Base-by-base conservation (phyloP, 2,113 vertebrate genomes). In the Brachirus orientalis region DNA sequence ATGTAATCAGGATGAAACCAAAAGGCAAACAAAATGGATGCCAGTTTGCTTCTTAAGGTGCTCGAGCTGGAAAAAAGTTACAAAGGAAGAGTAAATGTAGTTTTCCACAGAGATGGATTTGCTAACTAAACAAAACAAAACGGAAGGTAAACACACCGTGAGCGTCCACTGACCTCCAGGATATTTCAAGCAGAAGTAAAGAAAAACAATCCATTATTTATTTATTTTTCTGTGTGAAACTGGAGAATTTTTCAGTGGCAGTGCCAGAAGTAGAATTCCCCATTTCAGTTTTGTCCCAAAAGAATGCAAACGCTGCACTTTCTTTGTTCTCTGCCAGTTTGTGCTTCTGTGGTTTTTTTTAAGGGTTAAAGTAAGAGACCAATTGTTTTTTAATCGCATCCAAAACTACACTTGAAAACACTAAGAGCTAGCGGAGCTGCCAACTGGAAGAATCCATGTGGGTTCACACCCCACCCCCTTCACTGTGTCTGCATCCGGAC, bases 401-500 rank as follows among this genome's bases (percentile, higher is more conserved):
- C 55, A 71, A 77, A 76, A 75, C 71, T 52, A 40, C 28, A 50
- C 56, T 70, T 66, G 16, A 69, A 69, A 73, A 17, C 2, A 37
- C 18, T 33, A 54, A 46, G 12, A 28, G 13, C n/a, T 37, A 18
- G 1, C 10, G 76, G 79, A 81, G 75, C 86, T 82, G 71, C 89
- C 89, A 87, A 79, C 77, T 74, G 87, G 66, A 75, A 12, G 47
- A 36, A 38, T 83, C 71, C 37, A 16, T 46, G 28, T 59, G 53
- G 72, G 86, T 86, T 90, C 79, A 78, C 88, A 80, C 11, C 10
- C 40, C 40, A 4, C 28, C 6, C 50, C 64, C 54, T 48, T 88
- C 86, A 40, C 67, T 84, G 90, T 86, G 89, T 91, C 87, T 89
- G 78, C 76, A 55, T 89, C 82, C 71, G 70, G 55, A 53, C 74